phyloP scores from a whole-genome alignment of 2,113 vertebrate genomes.

The Dendrocopos noguchii region DNA sequence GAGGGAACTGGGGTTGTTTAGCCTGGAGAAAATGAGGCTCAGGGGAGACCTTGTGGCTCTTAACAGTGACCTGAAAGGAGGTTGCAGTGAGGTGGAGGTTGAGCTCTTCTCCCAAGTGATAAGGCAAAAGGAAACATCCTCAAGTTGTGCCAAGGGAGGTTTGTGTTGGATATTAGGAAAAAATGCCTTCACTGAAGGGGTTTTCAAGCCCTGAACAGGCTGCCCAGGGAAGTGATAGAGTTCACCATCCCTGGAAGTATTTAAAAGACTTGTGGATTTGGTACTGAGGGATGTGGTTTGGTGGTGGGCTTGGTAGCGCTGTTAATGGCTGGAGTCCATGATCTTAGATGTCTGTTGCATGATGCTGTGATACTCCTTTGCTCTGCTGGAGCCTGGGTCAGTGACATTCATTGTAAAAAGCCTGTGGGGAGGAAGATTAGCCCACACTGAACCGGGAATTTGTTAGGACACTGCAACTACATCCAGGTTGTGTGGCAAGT shows the following conservation, averaged over 20 bases:
- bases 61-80: background rate
- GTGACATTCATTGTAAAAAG: background rate
- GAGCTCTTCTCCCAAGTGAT: background rate
- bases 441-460: background rate
- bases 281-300: too few species aligned
- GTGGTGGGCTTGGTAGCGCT: background rate
- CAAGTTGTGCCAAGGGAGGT: background rate
- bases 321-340: background rate
- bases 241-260: too few species aligned
- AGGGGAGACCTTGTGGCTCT: background rate
- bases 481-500: background rate
- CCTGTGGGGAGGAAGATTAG: background rate
- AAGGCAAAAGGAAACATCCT: background rate
- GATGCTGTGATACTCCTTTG: background rate
- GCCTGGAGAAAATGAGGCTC: background rate
- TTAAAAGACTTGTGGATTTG: background rate
- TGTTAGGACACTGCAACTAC: fast-evolving
- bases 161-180: background rate
- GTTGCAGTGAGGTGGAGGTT: background rate
- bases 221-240: too few species aligned
- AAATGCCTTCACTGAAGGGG: too few species aligned
- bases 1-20: background rate
- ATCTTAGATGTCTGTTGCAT: background rate
- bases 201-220: too few species aligned
- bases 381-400: background rate